Base-by-base conservation (phyloP, 2,113 vertebrate genomes). In the Brienomyrus brachyistius region DNA sequence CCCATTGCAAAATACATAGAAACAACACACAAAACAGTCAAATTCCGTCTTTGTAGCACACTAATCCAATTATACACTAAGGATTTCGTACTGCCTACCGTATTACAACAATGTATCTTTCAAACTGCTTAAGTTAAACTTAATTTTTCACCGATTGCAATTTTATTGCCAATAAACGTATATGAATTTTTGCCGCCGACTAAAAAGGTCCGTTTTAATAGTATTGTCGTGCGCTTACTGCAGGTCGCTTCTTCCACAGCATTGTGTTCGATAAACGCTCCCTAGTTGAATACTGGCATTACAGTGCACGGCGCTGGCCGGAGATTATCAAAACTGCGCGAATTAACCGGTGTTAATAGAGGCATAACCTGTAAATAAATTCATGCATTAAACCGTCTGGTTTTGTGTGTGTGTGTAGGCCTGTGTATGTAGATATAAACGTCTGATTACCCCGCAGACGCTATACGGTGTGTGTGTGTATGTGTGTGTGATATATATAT, bases 31-130 rank as follows among this genome's bases (percentile, higher is more conserved):
- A 56, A 59, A 62, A 83, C 50, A 83, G 89, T 84, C 52, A 56
- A 89, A 62, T 31, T 80, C 35, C 74, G 74, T 45, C 51, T 83
- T 77, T 80, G 77, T 83, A 77, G 51, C 74, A 27, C 89, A 62
- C 35, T 89, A 89, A 89, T 89, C 89, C 89, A 84, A 89, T 89
- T 89, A 88, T 62, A 89, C 89, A 84, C 77, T 51, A 31, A 89
- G 47, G 88, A 88, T 88, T 80, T 88, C 27, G 27, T 51, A 31
- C n/a, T 51, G 66, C 70, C 48, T n/a, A 17, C n/a, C 48, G 47
- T 86, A 35, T 86, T 8, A 52, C 40, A 43, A 82, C 8, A 47
- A 47, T 13, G 23, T 1, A 45, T 50, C 43, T 74, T 48, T 88
- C 62, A 50, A 88, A 88, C 45, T n/a, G 45, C 23, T 48, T 48